Evolutionary conservation across 2,888 invertebrate genomes (phyloP).

Genomic region (Heteropelma amictum): DNA sequence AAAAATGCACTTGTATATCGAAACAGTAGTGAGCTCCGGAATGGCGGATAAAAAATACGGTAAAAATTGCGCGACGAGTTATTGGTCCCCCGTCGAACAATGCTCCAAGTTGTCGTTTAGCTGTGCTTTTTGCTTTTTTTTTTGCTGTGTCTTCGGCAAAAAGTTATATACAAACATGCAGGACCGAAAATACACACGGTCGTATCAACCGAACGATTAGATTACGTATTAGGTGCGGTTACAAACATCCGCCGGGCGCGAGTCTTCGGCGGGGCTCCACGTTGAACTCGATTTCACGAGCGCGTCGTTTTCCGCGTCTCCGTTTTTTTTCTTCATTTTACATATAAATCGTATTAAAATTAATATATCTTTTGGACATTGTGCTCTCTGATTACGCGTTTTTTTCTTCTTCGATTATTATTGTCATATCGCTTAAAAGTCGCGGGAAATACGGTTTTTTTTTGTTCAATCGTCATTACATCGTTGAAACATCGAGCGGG

Average conservation of each 20-base stretch:
- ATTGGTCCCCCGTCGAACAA: slow-evolving; percentile 38
- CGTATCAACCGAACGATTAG: slow-evolving; percentile 41
- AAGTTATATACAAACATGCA: slow-evolving; percentile 56
- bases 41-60: slow-evolving; percentile 43
- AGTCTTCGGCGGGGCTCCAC: slow-evolving; percentile 1
- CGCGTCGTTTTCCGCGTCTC: not conserved
- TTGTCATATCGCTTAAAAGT: slow-evolving; percentile 33
- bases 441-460: slow-evolving; percentile 10
- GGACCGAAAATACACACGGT: slow-evolving; percentile 45
- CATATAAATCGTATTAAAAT: slow-evolving; percentile 35
- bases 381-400: slow-evolving; percentile 36
- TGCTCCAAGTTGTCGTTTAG: slow-evolving; percentile 30
- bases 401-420: slow-evolving; percentile 4
- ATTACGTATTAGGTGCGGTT: slow-evolving; percentile 40
- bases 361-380: slow-evolving; percentile 49
- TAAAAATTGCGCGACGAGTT: slow-evolving; percentile 37
- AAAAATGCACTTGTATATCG: slow-evolving; percentile 36
- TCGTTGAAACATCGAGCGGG: no score
- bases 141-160: slow-evolving; percentile 36
- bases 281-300: slow-evolving; percentile 3
- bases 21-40: slow-evolving; percentile 33
- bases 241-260: slow-evolving; percentile 23
- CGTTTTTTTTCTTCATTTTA: not conserved
- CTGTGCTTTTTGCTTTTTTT: no score
- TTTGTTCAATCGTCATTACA: not conserved